Percentiles rank a stretch among this genome's conserved stretches.
Evolutionary conservation across 2,797 vertebrate genomes (phyloP).

Genomic region (Poliocrania exsul): DNA sequence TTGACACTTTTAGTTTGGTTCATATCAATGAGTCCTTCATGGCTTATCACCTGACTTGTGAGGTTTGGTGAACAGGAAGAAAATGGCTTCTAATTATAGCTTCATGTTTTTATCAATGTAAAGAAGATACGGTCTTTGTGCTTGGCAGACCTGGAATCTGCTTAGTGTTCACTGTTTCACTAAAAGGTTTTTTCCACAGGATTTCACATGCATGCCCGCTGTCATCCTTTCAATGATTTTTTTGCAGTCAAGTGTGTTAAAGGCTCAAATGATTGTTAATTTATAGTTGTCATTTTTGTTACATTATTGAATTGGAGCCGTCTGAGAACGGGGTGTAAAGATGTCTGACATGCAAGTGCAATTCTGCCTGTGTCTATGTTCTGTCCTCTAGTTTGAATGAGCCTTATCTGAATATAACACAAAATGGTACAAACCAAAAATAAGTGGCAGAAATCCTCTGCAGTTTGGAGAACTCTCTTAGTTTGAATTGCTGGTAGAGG

Average conservation of each 20-base stretch:
- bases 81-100: not conserved
- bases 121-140: not conserved
- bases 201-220: not conserved
- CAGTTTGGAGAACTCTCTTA: not conserved
- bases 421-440: not conserved
- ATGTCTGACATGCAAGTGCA: not conserved
- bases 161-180: not conserved
- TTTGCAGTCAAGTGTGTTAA: not conserved
- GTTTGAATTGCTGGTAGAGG: not conserved
- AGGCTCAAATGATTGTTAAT: not conserved
- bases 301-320: not conserved
- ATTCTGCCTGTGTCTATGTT: not conserved
- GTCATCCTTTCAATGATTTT: not conserved
- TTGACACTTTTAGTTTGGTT: not conserved
- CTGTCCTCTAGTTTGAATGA: not conserved
- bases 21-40: not conserved
- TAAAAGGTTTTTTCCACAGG: not conserved
- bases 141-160: not conserved
- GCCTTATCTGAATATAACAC: not conserved
- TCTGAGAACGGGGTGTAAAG: not conserved
- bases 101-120: not conserved
- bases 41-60: not conserved
- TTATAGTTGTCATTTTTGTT: not conserved
- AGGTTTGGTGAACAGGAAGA: not conserved
- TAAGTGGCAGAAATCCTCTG: not conserved